phyloP scores from a whole-genome alignment of 2,113 vertebrate genomes.

The Propithecus coquereli region DNA sequence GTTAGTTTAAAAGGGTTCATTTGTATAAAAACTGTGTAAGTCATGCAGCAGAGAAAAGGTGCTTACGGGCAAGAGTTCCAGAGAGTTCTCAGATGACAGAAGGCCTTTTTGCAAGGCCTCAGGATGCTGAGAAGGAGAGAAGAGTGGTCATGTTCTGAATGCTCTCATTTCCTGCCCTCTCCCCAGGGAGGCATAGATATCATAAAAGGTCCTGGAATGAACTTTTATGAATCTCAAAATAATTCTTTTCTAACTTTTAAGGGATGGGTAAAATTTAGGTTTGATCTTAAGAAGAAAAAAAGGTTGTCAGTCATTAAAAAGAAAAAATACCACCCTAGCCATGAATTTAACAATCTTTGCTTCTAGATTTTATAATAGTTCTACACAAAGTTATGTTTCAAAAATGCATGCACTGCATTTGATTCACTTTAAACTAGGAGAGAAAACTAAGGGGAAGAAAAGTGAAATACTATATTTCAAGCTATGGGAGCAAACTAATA shows the following conservation, averaged over 20 bases:
- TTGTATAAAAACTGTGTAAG: background rate
- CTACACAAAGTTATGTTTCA: background rate
- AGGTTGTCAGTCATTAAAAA: background rate
- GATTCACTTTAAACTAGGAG: background rate
- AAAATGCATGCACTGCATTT: background rate
- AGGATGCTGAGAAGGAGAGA: background rate
- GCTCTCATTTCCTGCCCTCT: conserved; percentile 73
- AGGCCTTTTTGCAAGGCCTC: background rate
- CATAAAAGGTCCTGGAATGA: conserved; percentile 66
- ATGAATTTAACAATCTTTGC: background rate
- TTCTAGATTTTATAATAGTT: background rate
- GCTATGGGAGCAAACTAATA: background rate
- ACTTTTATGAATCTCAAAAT: conserved; percentile 65
- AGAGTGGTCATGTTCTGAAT: background rate
- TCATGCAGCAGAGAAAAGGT: background rate
- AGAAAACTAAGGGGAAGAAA: conserved; percentile 1
- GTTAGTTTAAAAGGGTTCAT: background rate
- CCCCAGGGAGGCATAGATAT: conserved; percentile 64
- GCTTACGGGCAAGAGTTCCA: background rate
- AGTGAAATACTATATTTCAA: background rate
- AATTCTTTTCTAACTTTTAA: conserved; percentile 64
- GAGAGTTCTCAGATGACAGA: conserved; percentile 38
- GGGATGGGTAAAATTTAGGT: conserved; percentile 25
- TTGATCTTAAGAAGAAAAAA: background rate
- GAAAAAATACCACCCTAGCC: background rate